Evolutionary conservation across 1,140 invertebrate species (phyloP).

Genomic region (Pygmarrhopalites habei): DNA sequence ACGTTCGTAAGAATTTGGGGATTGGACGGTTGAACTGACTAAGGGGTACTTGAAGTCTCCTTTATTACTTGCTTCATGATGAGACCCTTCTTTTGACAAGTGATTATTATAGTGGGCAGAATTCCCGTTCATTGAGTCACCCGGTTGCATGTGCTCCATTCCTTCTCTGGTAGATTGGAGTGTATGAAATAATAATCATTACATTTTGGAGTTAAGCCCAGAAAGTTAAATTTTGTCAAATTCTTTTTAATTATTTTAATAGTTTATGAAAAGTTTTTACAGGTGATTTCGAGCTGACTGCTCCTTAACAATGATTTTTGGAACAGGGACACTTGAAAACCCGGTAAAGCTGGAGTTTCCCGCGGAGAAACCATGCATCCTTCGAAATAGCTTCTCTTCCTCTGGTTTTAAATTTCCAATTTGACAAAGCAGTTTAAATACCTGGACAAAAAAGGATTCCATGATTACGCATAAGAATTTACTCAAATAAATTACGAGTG

Average conservation of each 20-base stretch:
- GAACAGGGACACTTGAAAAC: no score
- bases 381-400: constrained; percentile 30
- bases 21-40: background rate
- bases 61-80: background rate
- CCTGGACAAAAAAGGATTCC: constrained; percentile 6
- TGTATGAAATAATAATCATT: no score
- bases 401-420: constrained; percentile 31
- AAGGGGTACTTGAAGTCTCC: background rate
- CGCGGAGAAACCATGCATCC: constrained; percentile 28
- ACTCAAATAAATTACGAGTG: background rate
- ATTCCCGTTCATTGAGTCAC: background rate
- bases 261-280: no score
- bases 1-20: background rate
- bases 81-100: background rate
- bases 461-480: background rate
- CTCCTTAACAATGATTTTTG: no score
- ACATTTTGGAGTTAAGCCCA: no score
- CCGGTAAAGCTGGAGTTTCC: no score
- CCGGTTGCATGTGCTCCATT: background rate
- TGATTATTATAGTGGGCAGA: no score
- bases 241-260: no score
- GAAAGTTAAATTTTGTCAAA: no score
- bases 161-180: no score
- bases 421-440: constrained; percentile 30
- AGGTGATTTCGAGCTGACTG: no score